Base-by-base conservation (phyloP, 2,113 vertebrate species). In the Callospermophilus lateralis region DNA sequence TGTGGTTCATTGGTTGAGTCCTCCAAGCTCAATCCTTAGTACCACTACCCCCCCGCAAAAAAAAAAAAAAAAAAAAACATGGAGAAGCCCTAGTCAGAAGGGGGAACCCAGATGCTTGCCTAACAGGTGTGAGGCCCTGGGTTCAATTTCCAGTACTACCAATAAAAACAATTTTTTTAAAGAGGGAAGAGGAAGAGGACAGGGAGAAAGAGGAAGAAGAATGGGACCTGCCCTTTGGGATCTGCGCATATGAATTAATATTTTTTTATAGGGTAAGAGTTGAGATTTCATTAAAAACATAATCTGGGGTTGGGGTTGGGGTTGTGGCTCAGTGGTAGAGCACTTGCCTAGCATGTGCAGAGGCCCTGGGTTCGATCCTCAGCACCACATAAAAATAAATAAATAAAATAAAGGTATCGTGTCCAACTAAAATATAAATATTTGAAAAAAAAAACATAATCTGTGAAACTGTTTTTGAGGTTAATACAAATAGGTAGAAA, bases 271-370 rank as follows among this genome's bases (percentile, higher is more conserved):
- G 55, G 28, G 22, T 87, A 74, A 63, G 39, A 84, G 42, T 24
- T 51, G 17, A n/a, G 32, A 72, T 90, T 96, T 96, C 74, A 67
- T 87, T 76, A 86, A 94, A 92, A 93, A 45, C 6, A 32, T 32
- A 83, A 16, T 61, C 22, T 10, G 28, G 45, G 45, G 45, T 45
- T 45, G 28, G 45, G 45, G 45, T 45, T 45, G 45, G 45, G 45
- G 8, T 45, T 45, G 45, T 45, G 45, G 8, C 45, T 45, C 45
- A 45, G 45, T 45, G 45, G 45, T 45, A 45, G 8, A 45, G 45
- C 45, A 8, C 45, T 45, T 8, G 8, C 45, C 1, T 45, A 45
- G 45, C 45, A 45, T 8, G 1, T 45, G 45, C 45, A 8, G 42
- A 45, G 45, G 45, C 45, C 45, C 8, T 45, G 45, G 45, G 45